Evolutionary conservation across 2,113 vertebrate genomes (phyloP).

Genomic region (Corythaixoides concolor): DNA sequence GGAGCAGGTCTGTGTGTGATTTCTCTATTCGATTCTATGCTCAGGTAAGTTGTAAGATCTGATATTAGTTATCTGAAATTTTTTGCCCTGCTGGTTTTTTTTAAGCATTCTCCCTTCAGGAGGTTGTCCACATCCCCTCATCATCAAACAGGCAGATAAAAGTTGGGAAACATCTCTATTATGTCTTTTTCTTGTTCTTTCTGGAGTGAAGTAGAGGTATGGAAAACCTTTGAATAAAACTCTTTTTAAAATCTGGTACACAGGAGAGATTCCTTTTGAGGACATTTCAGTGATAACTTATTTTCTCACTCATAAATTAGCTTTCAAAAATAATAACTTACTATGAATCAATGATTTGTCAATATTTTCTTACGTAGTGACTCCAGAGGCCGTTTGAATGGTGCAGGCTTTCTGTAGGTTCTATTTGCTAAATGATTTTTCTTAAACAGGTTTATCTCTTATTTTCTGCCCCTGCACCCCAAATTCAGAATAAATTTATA

Average conservation of each 20-base stretch:
- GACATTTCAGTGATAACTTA: not conserved
- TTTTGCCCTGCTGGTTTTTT: not conserved
- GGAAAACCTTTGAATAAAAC: not conserved
- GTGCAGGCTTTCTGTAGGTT: not conserved
- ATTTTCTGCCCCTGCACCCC: not conserved
- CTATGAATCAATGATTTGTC: not conserved
- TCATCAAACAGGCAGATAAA: not conserved
- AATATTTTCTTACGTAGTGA: not conserved
- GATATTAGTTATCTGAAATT: not conserved
- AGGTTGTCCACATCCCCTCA: not conserved
- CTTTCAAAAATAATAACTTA: not conserved
- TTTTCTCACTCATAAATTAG: not conserved
- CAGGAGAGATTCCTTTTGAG: not conserved
- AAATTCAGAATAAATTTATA: not conserved
- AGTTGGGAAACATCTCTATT: not conserved
- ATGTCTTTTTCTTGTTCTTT: not conserved
- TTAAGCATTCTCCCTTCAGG: not conserved
- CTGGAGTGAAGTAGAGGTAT: not conserved
- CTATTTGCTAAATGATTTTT: not conserved
- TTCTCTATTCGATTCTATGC: not conserved
- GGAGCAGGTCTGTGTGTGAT: not conserved
- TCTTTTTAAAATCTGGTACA: not conserved
- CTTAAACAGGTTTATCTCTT: not conserved
- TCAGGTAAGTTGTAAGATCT: not conserved
- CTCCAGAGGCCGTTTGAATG: not conserved